Base-by-base conservation (phyloP, 2,888 invertebrate species). In the Polietes domitor region DNA sequence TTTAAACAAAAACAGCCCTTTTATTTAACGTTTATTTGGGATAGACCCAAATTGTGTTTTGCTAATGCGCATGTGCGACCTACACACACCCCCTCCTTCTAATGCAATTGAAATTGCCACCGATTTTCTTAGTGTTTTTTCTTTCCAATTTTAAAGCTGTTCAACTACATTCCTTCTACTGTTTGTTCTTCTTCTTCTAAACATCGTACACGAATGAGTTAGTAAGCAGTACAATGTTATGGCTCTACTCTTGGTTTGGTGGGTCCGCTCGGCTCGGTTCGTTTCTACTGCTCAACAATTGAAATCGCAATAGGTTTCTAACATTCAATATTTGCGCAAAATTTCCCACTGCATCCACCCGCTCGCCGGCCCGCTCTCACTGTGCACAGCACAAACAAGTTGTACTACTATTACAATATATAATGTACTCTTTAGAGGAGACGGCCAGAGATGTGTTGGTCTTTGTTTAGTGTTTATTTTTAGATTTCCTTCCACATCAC, bases 381-480 rank as follows among this genome's bases (percentile, higher is more conserved):
- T 32, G 4, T 32, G 32, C 32, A 7, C 32, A 32, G 3, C 32
- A n/a, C n/a, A n/a, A n/a, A n/a, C n/a, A n/a, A n/a, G n/a, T n/a
- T n/a, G n/a, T n/a, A n/a, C n/a, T n/a, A n/a, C n/a, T n/a, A n/a
- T n/a, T n/a, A n/a, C n/a, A n/a, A n/a, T n/a, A n/a, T 32, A 32
- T 32, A 6, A 9, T 32, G 4, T 32, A 6, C 32, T 6, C 9
- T 32, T 32, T 32, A 32, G 32, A 32, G 5, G 32, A 9, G 32
- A 6, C 9, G 4, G 32, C 9, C 50, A 4, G 15, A 58, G 53
- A 58, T 15, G 9, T 4, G 9, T 58, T 24, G 58, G 58, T 15
- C 26, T 58, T 58, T 58, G 58, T 58, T 58, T 58, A 58, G 26
- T 24, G 24, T 58, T 26, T 58, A 58, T 58, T 58, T 58, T 58